A percentile compares a stretch with the other conserved stretches of the same genome.
Evolutionary conservation across 64 coral and sea anemone genomes (phyloP).

Genomic region (Stichodactyla helianthus): DNA sequence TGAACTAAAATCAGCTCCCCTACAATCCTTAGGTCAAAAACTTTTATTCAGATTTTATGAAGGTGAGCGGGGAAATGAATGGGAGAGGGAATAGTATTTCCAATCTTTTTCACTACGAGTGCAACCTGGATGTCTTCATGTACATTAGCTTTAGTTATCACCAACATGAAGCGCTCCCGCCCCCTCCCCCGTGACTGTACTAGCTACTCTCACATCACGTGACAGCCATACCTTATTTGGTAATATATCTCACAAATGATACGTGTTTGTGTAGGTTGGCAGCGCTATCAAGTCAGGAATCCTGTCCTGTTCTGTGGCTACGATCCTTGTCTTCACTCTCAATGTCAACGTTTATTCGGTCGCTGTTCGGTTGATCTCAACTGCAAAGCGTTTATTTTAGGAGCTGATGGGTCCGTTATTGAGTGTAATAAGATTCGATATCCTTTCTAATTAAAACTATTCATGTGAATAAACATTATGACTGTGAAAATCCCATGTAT

Average conservation of each 20-base stretch:
- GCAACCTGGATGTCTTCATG: too few relatives aligned
- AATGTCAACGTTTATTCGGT: background rate
- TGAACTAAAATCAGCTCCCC: too few relatives aligned
- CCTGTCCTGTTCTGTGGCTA: background rate
- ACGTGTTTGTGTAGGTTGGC: background rate
- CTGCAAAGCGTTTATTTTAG: background rate
- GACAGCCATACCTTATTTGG: background rate
- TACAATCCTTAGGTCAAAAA: too few relatives aligned
- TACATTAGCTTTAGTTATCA: too few relatives aligned
- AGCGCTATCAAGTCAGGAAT: background rate
- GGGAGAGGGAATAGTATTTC: too few relatives aligned
- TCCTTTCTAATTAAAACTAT: background rate
- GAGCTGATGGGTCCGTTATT: background rate
- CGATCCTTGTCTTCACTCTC: background rate
- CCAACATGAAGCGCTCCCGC: background rate
- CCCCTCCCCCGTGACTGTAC: background rate
- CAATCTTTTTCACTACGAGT: too few relatives aligned
- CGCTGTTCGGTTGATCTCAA: conserved; percentile 1
- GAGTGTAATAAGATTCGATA: background rate
- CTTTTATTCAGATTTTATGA: too few relatives aligned
- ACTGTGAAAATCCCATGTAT: too few relatives aligned
- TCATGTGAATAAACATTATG: too few relatives aligned
- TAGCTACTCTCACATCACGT: background rate
- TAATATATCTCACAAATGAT: background rate
- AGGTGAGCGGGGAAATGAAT: too few relatives aligned